Evolutionary conservation across 2,888 invertebrate species (phyloP).

Genomic region (Punctoribates punctum): DNA sequence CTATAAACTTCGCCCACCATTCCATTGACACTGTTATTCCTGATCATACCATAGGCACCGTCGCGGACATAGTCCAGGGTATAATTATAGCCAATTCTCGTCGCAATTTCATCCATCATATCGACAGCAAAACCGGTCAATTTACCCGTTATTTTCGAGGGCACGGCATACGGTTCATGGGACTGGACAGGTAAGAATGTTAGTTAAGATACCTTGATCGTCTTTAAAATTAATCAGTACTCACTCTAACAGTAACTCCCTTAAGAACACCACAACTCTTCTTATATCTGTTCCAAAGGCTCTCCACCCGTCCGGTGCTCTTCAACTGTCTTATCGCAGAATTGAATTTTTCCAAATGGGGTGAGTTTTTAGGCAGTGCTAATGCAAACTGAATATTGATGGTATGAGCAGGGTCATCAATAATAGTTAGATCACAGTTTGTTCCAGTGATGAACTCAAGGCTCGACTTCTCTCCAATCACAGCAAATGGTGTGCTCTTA

Average conservation of each 20-base stretch:
- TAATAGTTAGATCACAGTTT: constrained; percentile 36
- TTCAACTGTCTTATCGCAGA: constrained; percentile 30
- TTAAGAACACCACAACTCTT: not conserved
- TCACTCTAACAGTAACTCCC: too few species aligned
- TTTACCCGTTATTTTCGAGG: constrained; percentile 6
- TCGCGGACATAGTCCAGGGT: constrained; percentile 30
- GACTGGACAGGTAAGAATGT: too few species aligned
- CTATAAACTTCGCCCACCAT: constrained; percentile 41
- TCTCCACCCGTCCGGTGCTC: not conserved
- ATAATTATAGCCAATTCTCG: constrained; percentile 25
- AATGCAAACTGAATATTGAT: constrained; percentile 38
- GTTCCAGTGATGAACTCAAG: constrained; percentile 29
- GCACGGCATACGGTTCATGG: constrained; percentile 31
- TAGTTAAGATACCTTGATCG: too few species aligned
- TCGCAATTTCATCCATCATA: constrained; percentile 36
- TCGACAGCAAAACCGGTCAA: constrained; percentile 37
- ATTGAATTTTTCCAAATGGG: constrained; percentile 19
- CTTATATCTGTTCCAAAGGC: constrained; percentile 18
- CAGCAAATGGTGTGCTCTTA: constrained; percentile 24
- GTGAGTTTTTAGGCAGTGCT: constrained; percentile 36
- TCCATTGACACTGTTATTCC: constrained; percentile 33
- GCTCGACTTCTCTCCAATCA: constrained; percentile 33
- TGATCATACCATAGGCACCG: constrained; percentile 33
- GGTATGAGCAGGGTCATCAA: constrained; percentile 1
- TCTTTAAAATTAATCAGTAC: too few species aligned